Evolutionary conservation across 2,797 vertebrate genomes (phyloP).

Genomic region (Phaenicophaeus curvirostris): DNA sequence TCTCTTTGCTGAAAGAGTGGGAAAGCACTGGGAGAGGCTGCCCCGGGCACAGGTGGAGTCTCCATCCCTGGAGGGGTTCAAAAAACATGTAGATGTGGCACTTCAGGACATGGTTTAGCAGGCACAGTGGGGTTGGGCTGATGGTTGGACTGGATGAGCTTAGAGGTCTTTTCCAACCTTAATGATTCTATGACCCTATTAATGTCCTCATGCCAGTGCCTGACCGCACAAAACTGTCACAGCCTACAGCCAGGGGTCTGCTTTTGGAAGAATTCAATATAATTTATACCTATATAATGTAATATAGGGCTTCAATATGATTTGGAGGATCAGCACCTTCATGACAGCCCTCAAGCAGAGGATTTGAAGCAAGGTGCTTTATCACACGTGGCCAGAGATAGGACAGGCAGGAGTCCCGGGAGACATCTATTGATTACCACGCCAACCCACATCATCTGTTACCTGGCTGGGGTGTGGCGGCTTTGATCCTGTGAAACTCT

Average conservation of each 20-base stretch:
- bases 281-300: rapidly evolving
- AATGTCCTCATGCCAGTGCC: background rate
- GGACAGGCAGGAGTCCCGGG: background rate
- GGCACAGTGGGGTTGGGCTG: too few species aligned
- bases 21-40: too few species aligned
- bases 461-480: slow-evolving; percentile 48
- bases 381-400: background rate
- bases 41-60: too few species aligned
- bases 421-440: background rate
- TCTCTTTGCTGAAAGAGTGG: too few species aligned
- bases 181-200: too few species aligned
- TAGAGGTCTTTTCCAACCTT: too few species aligned
- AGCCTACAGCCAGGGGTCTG: background rate
- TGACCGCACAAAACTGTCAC: background rate
- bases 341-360: background rate
- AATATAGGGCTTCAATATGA: background rate
- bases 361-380: background rate
- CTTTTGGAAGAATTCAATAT: background rate
- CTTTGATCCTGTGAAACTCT: slow-evolving; percentile 39
- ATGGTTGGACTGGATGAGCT: too few species aligned
- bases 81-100: too few species aligned
- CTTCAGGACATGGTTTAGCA: too few species aligned
- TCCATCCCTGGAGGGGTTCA: too few species aligned
- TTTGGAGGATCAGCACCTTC: background rate
- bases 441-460: background rate